These are phyloP conservation scores for Pygoscelis adeliae DNA, from an alignment of 2,113 vertebrate genomes.

Conservation along the genomic window DNA sequence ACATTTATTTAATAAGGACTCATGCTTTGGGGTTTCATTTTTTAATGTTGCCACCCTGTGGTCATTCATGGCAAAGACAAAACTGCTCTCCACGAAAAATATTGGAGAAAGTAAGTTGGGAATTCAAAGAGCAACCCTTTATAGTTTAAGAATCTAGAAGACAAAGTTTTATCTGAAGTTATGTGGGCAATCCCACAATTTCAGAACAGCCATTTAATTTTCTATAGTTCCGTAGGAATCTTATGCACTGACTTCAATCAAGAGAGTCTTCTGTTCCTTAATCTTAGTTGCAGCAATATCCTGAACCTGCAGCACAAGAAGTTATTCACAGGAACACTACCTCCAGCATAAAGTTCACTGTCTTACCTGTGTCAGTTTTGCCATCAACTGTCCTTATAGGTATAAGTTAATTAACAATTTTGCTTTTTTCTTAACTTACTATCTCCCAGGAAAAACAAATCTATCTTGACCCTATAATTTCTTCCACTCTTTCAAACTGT, in stretches of 20 bases:
- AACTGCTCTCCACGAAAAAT: background rate
- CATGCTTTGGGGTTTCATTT: background rate
- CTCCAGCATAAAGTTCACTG: background rate
- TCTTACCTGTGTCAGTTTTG: background rate
- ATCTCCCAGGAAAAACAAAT: background rate
- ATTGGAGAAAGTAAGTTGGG: rapidly evolving
- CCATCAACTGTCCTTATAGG: background rate
- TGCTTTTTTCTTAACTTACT: rapidly evolving
- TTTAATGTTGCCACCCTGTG: constrained; percentile 33
- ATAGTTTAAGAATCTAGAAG: background rate
- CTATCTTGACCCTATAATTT: background rate
- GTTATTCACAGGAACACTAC: background rate
- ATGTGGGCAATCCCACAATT: background rate
- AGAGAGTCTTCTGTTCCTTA: background rate
- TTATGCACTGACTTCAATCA: background rate
- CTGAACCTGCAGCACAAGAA: background rate
- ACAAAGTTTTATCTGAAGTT: rapidly evolving
- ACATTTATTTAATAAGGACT: background rate
- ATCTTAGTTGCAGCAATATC: background rate
- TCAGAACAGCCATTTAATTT: background rate
- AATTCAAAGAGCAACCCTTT: background rate
- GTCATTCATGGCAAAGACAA: background rate
- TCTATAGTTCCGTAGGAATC: background rate
- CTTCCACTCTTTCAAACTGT: background rate
- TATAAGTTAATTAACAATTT: background rate